These are phyloP conservation scores for Papilio demoleus DNA, from an alignment of 2,888 invertebrate genomes.

Conservation along the genomic window DNA sequence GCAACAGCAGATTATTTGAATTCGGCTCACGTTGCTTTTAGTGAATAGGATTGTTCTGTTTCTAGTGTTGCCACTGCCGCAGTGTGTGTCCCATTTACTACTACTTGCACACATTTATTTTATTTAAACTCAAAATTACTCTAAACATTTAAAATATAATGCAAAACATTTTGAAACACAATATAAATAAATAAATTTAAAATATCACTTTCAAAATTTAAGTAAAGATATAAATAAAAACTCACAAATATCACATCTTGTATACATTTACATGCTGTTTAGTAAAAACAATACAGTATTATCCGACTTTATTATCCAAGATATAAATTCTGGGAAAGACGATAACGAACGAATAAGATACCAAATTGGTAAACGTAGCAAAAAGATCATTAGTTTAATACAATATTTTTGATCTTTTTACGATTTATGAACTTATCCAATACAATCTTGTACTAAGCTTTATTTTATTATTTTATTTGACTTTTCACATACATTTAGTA, in stretches of 20 bases:
- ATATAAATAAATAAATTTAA: too few species aligned
- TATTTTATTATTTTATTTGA: neutral
- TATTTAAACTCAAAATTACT: constrained; percentile 2
- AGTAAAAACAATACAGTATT: neutral
- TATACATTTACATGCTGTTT: too few species aligned
- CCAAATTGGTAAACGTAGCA: neutral
- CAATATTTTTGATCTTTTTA: neutral
- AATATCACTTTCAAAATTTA: too few species aligned
- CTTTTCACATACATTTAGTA: neutral
- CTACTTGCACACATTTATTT: constrained; percentile 6
- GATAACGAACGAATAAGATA: neutral
- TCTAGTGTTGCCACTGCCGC: constrained; percentile 21
- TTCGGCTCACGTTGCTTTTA: constrained; percentile 35
- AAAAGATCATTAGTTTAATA: neutral
- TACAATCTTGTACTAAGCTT: neutral
- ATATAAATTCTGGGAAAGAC: neutral
- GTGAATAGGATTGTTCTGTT: constrained; percentile 33
- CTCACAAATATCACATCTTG: too few species aligned
- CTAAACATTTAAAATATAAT: neutral
- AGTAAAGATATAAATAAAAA: neutral
- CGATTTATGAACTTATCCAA: too few species aligned
- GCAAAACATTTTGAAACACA: neutral
- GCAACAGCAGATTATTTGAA: constrained; percentile 21
- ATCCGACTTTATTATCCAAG: neutral
- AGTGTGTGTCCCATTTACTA: constrained; percentile 23